Percentiles rank a stretch among this genome's conserved stretches.
Evolutionary conservation across 2,888 invertebrate genomes (phyloP).

Genomic region (Drosophila quinaria): DNA sequence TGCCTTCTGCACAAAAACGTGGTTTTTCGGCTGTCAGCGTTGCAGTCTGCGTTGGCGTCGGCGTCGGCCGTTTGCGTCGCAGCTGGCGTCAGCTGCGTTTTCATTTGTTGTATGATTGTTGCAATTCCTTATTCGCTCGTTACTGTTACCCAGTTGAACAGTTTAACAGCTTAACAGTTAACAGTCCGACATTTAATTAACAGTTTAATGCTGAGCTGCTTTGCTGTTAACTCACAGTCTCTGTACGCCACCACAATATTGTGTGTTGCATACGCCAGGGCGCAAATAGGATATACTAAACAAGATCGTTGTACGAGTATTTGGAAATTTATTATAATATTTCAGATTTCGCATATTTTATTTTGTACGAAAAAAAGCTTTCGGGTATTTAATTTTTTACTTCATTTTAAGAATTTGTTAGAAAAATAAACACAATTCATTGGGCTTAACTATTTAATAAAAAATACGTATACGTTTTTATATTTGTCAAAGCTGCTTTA

Average conservation of each 20-base stretch:
- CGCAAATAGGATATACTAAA: conserved; percentile 20
- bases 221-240: conserved; percentile 37
- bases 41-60: conserved; percentile 50
- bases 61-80: conserved; percentile 23
- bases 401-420: too few relatives aligned
- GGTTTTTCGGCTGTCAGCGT: conserved; percentile 69
- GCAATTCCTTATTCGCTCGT: conserved; percentile 48
- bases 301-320: conserved; percentile 11
- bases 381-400: too few relatives aligned
- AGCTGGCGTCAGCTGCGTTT: conserved; percentile 22
- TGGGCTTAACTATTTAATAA: too few relatives aligned
- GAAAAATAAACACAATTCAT: too few relatives aligned
- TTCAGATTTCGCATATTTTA: too few relatives aligned
- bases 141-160: conserved; percentile 43
- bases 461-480: too few relatives aligned
- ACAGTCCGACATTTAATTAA: conserved; percentile 32
- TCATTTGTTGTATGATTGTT: conserved; percentile 34
- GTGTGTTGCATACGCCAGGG: conserved; percentile 59
- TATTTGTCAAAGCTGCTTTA: too few relatives aligned
- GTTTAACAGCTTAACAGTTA: conserved; percentile 30
- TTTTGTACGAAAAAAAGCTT: too few relatives aligned
- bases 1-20: conserved; percentile 85
- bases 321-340: too few relatives aligned
- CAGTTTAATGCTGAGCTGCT: conserved; percentile 32
- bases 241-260: conserved; percentile 22